Evolutionary conservation across 2,888 invertebrate genomes (phyloP), one percentile per base, ranked within the genome.

Genomic region (Octodonta nipae): DNA sequence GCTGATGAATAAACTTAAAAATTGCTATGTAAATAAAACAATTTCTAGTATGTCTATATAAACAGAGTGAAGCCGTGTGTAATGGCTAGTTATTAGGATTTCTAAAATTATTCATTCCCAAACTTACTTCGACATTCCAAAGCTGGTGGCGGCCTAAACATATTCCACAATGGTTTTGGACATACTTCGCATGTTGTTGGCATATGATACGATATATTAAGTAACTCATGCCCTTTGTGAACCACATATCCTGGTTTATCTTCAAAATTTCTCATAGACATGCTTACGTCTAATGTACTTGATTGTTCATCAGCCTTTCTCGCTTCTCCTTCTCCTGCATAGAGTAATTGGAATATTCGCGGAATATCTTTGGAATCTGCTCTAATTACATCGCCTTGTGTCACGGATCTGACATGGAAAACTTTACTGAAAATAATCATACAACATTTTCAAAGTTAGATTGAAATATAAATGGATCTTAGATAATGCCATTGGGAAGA

Each of bases 301-400:
- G 49, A 52, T 54, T 76, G 78, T 42, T 68, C 70, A 30, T 79
- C 80, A 11, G 83, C 81, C 39, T 84, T 73, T 39, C 85, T 69
- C 43, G 84, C 84, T 64, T 92, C 92, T 32, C 93, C 93, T 68
- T 95, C 93, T 40, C 92, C 93, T 43, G 95, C 93, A 65, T 96
- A 96, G 53, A 96, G 67, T 55, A 96, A 71, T 71, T 92, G 76
- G 69, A 98, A 96, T 66, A 98, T 98, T 64, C 92, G 81, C 52
- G 96, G 96, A 66, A 98, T 92, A 72, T 96, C 93, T 76, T 89
- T 91, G 63, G 92, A 88, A 72, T 95, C 93, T 34, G 93, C 96
- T 60, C 95, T 80, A 61, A 96, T 93, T 52, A 96, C 95, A 72
- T 98, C 98, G 52, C 95, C 95, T 65, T 95, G 95, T 41, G 96